Evolutionary conservation across 1,140 invertebrate genomes (phyloP).

Genomic region (Zeugodacus cucurbitae): DNA sequence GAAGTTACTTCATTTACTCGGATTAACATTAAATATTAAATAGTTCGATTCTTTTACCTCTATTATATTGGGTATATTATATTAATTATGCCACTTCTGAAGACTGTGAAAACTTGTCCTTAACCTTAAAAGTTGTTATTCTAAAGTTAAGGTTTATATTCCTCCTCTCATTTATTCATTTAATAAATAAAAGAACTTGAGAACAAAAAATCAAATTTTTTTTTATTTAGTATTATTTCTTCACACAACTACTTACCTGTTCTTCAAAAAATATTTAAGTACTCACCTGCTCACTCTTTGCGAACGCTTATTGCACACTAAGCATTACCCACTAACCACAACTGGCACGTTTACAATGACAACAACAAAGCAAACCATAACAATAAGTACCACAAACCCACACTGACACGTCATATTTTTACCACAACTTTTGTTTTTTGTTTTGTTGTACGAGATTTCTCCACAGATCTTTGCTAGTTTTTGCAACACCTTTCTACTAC

Average conservation of each 20-base stretch:
- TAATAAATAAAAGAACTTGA: too few species aligned
- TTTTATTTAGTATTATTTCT: not conserved
- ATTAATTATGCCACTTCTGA: too few species aligned
- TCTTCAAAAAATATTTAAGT: not conserved
- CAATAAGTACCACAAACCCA: not conserved
- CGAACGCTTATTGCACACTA: not conserved
- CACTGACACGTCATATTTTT: not conserved
- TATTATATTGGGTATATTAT: too few species aligned
- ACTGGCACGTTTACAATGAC: not conserved
- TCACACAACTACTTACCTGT: not conserved
- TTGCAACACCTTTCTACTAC: not conserved
- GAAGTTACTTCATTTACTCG: too few species aligned
- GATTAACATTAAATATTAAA: too few species aligned
- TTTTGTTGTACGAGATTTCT: not conserved
- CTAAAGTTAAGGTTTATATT: too few species aligned
- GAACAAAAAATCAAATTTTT: not conserved
- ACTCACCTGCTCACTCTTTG: too few species aligned
- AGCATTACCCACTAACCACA: not conserved
- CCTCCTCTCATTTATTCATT: too few species aligned
- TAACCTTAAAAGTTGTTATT: too few species aligned
- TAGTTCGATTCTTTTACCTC: too few species aligned
- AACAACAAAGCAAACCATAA: not conserved
- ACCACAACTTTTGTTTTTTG: slow-evolving; percentile 1
- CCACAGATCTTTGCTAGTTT: not conserved
- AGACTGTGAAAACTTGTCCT: too few species aligned